Evolutionary conservation across 2,888 invertebrate genomes (phyloP).

Genomic region (Matsumyia berberina): DNA sequence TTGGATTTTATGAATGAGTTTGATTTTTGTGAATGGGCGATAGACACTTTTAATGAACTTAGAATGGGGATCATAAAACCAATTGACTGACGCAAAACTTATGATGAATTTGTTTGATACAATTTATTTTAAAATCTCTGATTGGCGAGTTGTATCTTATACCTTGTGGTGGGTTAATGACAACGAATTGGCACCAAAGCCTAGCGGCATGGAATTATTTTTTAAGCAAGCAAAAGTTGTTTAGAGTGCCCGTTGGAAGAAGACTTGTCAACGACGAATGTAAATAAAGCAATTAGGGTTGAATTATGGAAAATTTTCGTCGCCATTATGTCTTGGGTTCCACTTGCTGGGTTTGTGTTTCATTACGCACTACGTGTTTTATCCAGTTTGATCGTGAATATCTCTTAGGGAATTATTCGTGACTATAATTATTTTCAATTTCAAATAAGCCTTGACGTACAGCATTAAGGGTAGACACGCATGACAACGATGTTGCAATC

Average conservation of each 20-base stretch:
- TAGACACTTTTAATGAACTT: slow-evolving; percentile 27
- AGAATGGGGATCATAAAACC: slow-evolving; percentile 6
- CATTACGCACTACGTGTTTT: too few relatives aligned
- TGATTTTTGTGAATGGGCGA: slow-evolving; percentile 30
- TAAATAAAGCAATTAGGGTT: not conserved
- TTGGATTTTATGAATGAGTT: slow-evolving; percentile 38
- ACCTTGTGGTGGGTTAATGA: not conserved
- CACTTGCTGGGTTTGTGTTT: not conserved
- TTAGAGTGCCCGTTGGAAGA: not conserved
- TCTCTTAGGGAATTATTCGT: too few relatives aligned
- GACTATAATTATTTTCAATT: too few relatives aligned
- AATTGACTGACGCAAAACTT: slow-evolving; percentile 3
- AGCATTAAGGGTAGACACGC: too few relatives aligned
- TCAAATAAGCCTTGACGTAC: too few relatives aligned
- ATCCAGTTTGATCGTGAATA: too few relatives aligned
- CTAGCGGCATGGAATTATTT: not conserved
- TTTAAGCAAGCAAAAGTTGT: not conserved
- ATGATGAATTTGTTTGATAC: slow-evolving; percentile 6
- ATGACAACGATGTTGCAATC: too few relatives aligned
- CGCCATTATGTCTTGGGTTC: not conserved
- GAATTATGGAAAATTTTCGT: not conserved
- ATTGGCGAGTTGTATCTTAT: not conserved
- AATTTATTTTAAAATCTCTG: slow-evolving; percentile 5
- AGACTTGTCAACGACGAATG: not conserved
- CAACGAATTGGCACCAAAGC: not conserved